Percentiles rank a stretch among this genome's conserved stretches.
phyloP scores from a whole-genome alignment of 2,113 vertebrate species.

The Elaphurus davidianus region DNA sequence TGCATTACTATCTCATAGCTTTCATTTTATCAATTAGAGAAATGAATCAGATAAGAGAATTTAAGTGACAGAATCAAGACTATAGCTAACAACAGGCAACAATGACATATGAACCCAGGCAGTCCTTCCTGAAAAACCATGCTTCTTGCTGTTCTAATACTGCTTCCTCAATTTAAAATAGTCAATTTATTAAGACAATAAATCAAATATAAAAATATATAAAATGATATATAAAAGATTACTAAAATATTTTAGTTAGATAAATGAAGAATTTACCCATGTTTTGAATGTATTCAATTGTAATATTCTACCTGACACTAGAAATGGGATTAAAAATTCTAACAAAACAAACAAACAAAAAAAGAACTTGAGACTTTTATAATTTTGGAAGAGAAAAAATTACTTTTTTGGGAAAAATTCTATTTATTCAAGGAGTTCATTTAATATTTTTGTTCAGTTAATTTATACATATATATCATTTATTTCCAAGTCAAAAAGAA shows the following conservation, averaged over 20 bases:
- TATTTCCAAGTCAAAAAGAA: conserved; percentile 19
- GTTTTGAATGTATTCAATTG: neutral
- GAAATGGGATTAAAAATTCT: neutral
- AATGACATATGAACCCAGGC: neutral
- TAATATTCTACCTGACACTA: neutral
- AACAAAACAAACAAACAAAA: neutral
- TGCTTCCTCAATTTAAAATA: neutral
- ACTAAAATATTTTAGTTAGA: neutral
- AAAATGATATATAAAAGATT: neutral
- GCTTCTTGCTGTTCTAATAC: neutral
- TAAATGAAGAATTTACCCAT: neutral
- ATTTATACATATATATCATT: neutral
- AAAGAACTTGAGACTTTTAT: neutral
- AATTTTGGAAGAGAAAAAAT: neutral
- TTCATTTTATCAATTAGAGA: neutral
- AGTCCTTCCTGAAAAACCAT: neutral
- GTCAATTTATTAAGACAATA: neutral
- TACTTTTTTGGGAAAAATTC: neutral
- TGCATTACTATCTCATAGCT: neutral
- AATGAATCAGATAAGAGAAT: neutral
- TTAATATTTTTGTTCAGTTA: neutral
- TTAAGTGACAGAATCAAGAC: neutral
- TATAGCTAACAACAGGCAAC: neutral
- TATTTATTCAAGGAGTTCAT: neutral
- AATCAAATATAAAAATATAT: neutral